Conservation (phyloP, 2,797 vertebrate species). For the Chaenodraco wilsoni region DNA sequence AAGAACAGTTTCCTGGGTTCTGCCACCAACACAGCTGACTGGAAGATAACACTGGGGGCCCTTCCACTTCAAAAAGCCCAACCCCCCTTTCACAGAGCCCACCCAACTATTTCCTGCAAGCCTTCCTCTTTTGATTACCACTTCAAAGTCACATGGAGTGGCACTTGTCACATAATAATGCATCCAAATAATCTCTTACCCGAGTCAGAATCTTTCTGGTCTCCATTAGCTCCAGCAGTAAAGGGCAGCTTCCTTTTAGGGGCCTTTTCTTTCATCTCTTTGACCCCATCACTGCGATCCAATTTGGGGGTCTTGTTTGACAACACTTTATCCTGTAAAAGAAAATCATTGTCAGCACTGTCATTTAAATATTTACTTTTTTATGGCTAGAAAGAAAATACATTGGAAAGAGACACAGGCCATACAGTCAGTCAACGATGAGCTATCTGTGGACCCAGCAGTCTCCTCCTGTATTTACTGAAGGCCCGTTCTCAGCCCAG, state of each 20-base stretch:
- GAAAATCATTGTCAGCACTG: slow-evolving; percentile 3
- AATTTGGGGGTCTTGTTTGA: slow-evolving; percentile 98
- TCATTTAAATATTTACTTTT: neutral
- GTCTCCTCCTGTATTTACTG: slow-evolving; percentile 30
- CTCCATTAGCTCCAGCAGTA: slow-evolving; percentile 97
- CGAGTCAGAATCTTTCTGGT: slow-evolving; percentile 99
- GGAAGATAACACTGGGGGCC: slow-evolving; percentile 10
- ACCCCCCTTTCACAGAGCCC: slow-evolving; percentile 42
- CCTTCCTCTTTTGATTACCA: slow-evolving; percentile 17
- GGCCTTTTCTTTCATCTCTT: slow-evolving; percentile 98
- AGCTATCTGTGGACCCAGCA: slow-evolving; percentile 22
- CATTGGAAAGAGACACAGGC: neutral
- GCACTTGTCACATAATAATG: slow-evolving; percentile 8
- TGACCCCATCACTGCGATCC: slow-evolving; percentile 96
- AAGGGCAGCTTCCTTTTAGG: slow-evolving; percentile 98
- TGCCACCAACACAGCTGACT: slow-evolving; percentile 37
- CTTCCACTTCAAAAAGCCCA: slow-evolving; percentile 40
- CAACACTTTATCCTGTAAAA: slow-evolving; percentile 95
- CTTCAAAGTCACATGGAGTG: slow-evolving; percentile 34
- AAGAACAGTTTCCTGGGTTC: slow-evolving; percentile 26
- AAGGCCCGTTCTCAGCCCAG: slow-evolving; percentile 4
- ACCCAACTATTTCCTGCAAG: slow-evolving; percentile 55
- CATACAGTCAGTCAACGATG: neutral
- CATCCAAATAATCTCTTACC: slow-evolving; percentile 81
- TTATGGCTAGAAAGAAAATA: neutral